Evolutionary conservation across 2,113 vertebrate species (phyloP).

Genomic region (Gymnorhina tibicen): DNA sequence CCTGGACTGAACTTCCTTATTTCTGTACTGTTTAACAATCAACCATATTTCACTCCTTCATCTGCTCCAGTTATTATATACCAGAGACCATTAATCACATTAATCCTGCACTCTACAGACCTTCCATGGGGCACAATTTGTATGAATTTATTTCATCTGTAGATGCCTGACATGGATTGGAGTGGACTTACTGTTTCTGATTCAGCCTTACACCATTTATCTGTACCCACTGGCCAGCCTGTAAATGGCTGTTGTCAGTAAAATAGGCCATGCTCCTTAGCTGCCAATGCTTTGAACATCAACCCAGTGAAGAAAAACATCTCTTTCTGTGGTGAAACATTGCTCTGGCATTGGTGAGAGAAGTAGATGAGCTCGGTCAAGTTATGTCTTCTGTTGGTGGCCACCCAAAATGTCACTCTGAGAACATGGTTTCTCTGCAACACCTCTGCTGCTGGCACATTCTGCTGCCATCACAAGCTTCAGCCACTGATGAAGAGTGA

Average conservation of each 20-base stretch:
- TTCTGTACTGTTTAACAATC: not conserved
- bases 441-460: not conserved
- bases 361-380: not conserved
- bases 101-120: not conserved
- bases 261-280: not conserved
- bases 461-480: not conserved
- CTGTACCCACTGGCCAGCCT: not conserved
- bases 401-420: not conserved
- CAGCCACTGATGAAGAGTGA: not conserved
- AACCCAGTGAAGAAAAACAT: not conserved
- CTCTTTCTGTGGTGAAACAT: not conserved
- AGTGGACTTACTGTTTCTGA: not conserved
- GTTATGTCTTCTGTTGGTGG: not conserved
- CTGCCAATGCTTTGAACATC: not conserved
- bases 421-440: not conserved
- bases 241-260: not conserved
- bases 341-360: not conserved
- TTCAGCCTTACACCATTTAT: not conserved
- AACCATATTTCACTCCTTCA: not conserved
- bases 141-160: not conserved
- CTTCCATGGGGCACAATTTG: not conserved
- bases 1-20: not conserved
- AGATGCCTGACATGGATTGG: not conserved
- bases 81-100: not conserved
- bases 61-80: not conserved